Evolutionary conservation across 2,797 vertebrate species (phyloP), one percentile per base, ranked within the genome.

Genomic region (Eospalax fontanierii): DNA sequence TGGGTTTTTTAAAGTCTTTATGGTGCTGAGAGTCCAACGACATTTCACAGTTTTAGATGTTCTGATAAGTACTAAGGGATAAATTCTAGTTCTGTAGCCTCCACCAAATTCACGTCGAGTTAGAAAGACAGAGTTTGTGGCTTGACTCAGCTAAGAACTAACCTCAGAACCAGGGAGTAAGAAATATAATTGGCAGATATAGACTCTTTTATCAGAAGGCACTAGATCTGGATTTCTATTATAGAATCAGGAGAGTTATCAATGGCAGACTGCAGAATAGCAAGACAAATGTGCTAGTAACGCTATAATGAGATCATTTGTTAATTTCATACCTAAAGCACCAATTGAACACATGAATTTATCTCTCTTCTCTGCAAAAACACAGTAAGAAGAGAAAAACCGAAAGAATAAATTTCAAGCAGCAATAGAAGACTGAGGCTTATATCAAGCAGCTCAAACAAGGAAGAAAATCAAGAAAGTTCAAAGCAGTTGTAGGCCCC

Each of bases 351-450:
- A 80, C 11, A 40, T 26, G 9, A 6, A 50, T 94, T 89, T 94
- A 18, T 61, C 6, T 76, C 28, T 74, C 22, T 5, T 61, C 21
- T 63, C 33, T 82, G 40, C 30, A 46, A 65, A 79, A 87, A 73
- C 7, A 59, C 70, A 8, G 2, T 28, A 90, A 30, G 12, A 71
- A 74, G 65, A 86, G 16, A 78, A 94, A 91, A 75, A 63, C 1
- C 38, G 61, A 71, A 76, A 28, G 2, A 75, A 87, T 74, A 92
- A 50, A n/a, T 89, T 57, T 75, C 81, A 96, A 30, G 40, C 5
- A 95, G 21, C 22, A 71, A 24, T 46, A 63, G 30, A 90, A 90
- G 83, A 94, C 71, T 38, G n/a, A 79, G n/a, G n/a, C 5, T 68
- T 91, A 54, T 21, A 38, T 35, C 21, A 76, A 6, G 54, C 12